Conservation (phyloP, 2,888 invertebrate species). For the Brachyopa scutellaris region DNA sequence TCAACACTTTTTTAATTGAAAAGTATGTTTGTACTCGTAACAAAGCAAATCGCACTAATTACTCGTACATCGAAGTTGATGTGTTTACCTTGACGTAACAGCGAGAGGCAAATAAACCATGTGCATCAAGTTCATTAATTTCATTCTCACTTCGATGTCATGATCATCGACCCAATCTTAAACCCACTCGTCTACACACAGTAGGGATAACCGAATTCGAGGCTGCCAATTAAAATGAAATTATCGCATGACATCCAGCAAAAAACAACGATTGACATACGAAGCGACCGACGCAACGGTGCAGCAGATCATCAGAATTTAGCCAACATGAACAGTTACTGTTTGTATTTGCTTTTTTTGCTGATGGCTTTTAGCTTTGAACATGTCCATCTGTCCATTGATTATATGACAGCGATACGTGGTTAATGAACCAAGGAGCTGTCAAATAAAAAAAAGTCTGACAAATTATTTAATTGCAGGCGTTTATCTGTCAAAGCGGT, state of each 20-base stretch:
- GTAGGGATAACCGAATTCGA: too few species aligned
- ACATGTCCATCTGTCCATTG: background rate
- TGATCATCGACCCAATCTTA: conserved; percentile 4
- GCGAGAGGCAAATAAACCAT: background rate
- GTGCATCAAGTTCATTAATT: conserved; percentile 50
- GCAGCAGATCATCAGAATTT: conserved; percentile 18
- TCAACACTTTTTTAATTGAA: too few species aligned
- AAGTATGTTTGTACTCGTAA: too few species aligned
- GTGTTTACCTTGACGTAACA: background rate
- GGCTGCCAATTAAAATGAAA: conserved; percentile 46
- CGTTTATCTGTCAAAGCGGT: conserved; percentile 23
- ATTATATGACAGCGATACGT: background rate
- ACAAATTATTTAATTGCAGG: conserved; percentile 54
- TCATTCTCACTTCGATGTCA: conserved; percentile 42
- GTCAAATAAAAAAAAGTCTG: background rate
- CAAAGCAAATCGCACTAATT: conserved; percentile 12
- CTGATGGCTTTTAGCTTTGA: background rate
- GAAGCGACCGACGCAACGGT: background rate
- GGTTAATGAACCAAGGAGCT: background rate
- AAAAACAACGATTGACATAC: conserved; percentile 10
- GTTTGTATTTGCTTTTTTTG: background rate
- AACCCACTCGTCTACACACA: too few species aligned
- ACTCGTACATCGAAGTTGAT: conserved; percentile 26
- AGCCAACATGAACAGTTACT: conserved; percentile 13
- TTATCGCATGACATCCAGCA: conserved; percentile 27